phyloP scores from a whole-genome alignment of 2,888 invertebrate genomes.

The Leuctra nigra region DNA sequence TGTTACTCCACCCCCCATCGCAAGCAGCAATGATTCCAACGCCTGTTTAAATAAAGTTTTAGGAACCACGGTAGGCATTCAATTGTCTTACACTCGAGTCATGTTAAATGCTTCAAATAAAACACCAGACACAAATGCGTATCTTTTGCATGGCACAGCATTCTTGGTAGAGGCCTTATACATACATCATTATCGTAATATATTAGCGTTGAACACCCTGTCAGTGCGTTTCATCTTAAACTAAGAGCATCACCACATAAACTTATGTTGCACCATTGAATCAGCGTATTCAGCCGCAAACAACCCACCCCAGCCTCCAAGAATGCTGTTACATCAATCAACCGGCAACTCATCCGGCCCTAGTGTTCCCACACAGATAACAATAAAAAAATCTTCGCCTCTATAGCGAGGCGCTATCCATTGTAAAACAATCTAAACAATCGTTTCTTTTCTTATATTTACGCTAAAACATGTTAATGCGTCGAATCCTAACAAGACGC shows the following conservation, averaged over 20 bases:
- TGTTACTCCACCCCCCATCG: conserved; percentile 11
- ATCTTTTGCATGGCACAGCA: conserved; percentile 8
- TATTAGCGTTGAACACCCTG: too few species aligned
- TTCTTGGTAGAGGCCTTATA: conserved; percentile 23
- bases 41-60: conserved; percentile 9
- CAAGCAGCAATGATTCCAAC: conserved; percentile 1
- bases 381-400: conserved; percentile 12
- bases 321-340: conserved; percentile 24
- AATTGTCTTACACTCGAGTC: conserved; percentile 6
- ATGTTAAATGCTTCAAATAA: conserved; percentile 15
- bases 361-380: conserved; percentile 11
- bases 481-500: not conserved
- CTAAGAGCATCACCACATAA: not conserved
- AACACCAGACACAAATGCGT: conserved; percentile 25
- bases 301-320: conserved; percentile 21
- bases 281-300: not conserved
- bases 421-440: conserved; percentile 13
- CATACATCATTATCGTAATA: not conserved
- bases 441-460: conserved; percentile 5
- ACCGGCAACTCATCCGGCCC: conserved; percentile 1
- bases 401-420: conserved; percentile 1
- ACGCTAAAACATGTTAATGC: conserved; percentile 6
- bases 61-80: conserved; percentile 26
- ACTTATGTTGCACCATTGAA: conserved; percentile 2
- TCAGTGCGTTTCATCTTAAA: not conserved